Base-by-base conservation (phyloP, 2,888 invertebrate species). In the Erannis defoliaria region DNA sequence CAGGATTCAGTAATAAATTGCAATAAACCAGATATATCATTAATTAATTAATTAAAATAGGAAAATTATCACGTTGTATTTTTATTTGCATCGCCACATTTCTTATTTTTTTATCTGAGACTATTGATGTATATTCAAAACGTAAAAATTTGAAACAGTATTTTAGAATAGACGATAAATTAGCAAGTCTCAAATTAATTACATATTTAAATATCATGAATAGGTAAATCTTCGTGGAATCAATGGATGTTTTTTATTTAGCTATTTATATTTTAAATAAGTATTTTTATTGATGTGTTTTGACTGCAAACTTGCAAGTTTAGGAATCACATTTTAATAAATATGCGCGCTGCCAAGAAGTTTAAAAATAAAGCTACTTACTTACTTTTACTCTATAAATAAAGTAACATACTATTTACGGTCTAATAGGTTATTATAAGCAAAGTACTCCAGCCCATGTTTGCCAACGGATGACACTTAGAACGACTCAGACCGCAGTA, bases 1-100 rank as follows among this genome's bases (percentile, higher is more conserved):
- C 38, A 56, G 48, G 48, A 50, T 55, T 40, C 46, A 0, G 18
- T 23, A 21, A 3, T 53, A 55, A 51, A 50, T 50, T 23, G 12
- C 18, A 53, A 43, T 43, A 21, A 38, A 35, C 35, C 33, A n/a
- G 5, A n/a, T 33, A 49, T 35, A 35, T 49, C 26, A 42, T 23
- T 23, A n/a, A 5, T 9, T 2, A 40, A 3, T 18, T 2, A 19
- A 4, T n/a, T 2, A 19, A 19, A 18, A 19, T 1, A 18, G 18
- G 4, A 14, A 23, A 0, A 3, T 26, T 26, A 42, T 23, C n/a
- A 21, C 12, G 21, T 5, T 42, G 21, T 12, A 10, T 38, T 6
- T 23, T 23, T 5, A 31, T 45, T 45, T 48, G 21, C 19, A 21
- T n/a, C 21, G 21, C 31, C 31, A 33, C 33, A 49, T 42, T 49